Evolutionary conservation across 2,888 invertebrate species (phyloP).

Genomic region (Helobdella robusta): DNA sequence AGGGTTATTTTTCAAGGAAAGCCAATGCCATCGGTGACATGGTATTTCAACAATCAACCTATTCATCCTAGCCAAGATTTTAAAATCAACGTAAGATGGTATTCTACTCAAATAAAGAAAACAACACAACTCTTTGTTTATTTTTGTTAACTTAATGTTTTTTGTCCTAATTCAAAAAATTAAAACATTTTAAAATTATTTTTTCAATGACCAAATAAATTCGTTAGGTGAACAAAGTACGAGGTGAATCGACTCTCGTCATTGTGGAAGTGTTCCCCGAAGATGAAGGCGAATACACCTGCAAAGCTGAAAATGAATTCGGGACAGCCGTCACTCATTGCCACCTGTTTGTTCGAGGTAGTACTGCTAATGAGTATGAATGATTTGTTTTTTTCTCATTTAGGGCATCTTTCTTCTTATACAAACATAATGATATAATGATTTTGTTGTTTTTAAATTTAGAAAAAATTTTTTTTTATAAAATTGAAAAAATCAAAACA

Average conservation of each 20-base stretch:
- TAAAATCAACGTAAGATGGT: conserved; percentile 40
- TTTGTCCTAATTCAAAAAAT: not conserved
- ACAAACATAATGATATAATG: no score
- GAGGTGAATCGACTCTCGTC: conserved; percentile 73
- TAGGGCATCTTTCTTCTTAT: no score
- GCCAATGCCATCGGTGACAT: conserved; percentile 45
- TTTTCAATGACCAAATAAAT: not conserved
- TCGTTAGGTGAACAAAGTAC: conserved; percentile 56
- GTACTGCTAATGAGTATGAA: no score
- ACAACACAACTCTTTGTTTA: no score
- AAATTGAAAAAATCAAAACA: no score
- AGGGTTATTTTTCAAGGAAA: conserved; percentile 42
- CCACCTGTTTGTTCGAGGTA: conserved; percentile 52
- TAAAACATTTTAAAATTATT: not conserved
- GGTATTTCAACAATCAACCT: conserved; percentile 51
- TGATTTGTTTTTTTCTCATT: no score
- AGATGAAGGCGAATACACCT: conserved; percentile 92
- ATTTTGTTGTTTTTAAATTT: no score
- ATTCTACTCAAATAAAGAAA: no score
- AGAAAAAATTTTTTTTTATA: no score
- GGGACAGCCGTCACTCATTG: conserved; percentile 88
- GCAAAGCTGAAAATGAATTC: conserved; percentile 67
- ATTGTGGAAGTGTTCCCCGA: conserved; percentile 97
- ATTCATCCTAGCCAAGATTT: conserved; percentile 48
- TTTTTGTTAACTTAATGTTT: no score